Evolutionary conservation across 2,888 invertebrate genomes (phyloP), one percentile per base, ranked within the genome.

Genomic region (Agrilus biguttatus): DNA sequence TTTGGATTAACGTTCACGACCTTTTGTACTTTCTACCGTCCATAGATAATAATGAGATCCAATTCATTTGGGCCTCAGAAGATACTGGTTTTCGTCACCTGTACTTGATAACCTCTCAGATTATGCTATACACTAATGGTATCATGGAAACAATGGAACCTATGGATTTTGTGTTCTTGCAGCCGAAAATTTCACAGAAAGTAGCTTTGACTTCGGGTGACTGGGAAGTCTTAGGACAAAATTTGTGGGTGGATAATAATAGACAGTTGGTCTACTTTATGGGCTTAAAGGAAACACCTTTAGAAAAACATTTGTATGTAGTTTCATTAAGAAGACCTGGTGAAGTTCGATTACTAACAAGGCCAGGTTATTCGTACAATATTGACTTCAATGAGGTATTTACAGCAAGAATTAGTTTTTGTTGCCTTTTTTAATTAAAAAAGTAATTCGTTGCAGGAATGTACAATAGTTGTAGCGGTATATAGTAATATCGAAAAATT

Each of bases 1-100:
- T 88, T n/a, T 95, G 95, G 95, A 80, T 95, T 46, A 93, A 95
- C 67, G 86, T 93, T 2, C 89, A 93, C 63, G 92, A 95, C 62
- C 74, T 92, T 46, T 68, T 95, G 0, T 75, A 89, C 62, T 92
- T 93, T 65, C 70, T 92, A 47, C 81, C 83, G 7, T 68, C 74
- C 35, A 62, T 60, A 10, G 72, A 75, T 45, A 63, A 63, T 42
- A 55, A 53, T 33, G 64, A 68, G 46, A 63, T 73, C 2, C 70
- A 71, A 48, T 92, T 93, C 65, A 73, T 96, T 39, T 95, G 92
- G 91, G 89, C 89, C 1, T 89, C 87, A 35, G 95, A 96, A 67
- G 87, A 90, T 61, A 83, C 83, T 0, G 92, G 92, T 0, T 91
- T 77, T 59, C 71, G 92, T 41, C 96, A 96, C 62, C 71, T 96